Evolutionary conservation across 92 coral and sea anemone genomes (phyloP).

Genomic region (Actinostola sp.): DNA sequence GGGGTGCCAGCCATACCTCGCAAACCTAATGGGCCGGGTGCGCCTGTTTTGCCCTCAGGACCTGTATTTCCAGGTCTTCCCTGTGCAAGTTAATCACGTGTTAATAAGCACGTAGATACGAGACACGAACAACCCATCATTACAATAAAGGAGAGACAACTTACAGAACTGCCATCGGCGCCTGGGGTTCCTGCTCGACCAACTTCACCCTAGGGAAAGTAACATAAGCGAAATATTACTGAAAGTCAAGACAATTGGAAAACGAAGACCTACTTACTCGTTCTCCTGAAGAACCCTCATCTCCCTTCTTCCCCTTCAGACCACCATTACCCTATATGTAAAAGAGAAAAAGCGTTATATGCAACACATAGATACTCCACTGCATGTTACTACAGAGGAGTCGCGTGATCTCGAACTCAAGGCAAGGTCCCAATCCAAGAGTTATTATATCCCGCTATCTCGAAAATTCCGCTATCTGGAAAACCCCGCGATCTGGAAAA

Average conservation of each 20-base stretch:
- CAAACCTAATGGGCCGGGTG: constrained; percentile 43
- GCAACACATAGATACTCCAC: too few species aligned
- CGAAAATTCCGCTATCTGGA: too few species aligned
- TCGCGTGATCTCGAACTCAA: too few species aligned
- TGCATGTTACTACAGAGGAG: too few species aligned
- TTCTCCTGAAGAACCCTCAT: constrained; percentile 62
- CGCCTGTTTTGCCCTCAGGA: constrained; percentile 30
- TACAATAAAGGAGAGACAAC: neutral
- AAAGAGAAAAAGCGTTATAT: neutral
- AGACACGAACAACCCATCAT: neutral
- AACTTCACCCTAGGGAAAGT: constrained; percentile 28
- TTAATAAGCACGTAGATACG: too few species aligned
- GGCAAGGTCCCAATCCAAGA: too few species aligned
- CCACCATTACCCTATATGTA: constrained; percentile 55
- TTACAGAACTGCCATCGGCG: constrained; percentile 33
- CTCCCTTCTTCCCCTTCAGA: constrained; percentile 68
- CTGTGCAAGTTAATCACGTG: too few species aligned
- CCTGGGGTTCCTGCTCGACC: constrained; percentile 45
- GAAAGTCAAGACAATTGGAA: neutral
- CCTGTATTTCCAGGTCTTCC: constrained; percentile 31
- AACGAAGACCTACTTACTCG: constrained; percentile 47
- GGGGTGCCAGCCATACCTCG: constrained; percentile 67
- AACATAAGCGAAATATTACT: neutral
- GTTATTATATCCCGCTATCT: too few species aligned
- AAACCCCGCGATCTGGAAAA: too few species aligned